Evolutionary conservation across 2,888 invertebrate species (phyloP).

Genomic region (Acrobasis suavella): DNA sequence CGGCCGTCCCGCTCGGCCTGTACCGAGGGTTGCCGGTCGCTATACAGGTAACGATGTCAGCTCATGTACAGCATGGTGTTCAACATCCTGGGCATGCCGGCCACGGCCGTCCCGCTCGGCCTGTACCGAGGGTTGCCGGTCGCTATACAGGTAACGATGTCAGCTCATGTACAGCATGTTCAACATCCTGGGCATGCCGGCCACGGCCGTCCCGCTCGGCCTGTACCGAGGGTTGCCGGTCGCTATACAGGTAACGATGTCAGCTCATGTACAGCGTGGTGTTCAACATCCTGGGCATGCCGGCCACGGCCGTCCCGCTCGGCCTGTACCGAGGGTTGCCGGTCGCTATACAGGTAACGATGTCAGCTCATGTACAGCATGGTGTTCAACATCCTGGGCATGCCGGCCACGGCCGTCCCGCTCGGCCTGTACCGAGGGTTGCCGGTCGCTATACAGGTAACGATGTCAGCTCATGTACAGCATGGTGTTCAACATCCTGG

Average conservation of each 20-base stretch:
- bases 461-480: too few species aligned
- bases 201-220: slow-evolving; percentile 90
- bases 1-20: slow-evolving; percentile 88
- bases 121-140: slow-evolving; percentile 85
- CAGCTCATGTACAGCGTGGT: too few species aligned
- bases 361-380: too few species aligned
- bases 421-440: slow-evolving; percentile 84
- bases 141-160: slow-evolving; percentile 88
- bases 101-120: slow-evolving; percentile 90
- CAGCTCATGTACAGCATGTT: too few species aligned
- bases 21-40: slow-evolving; percentile 86
- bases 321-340: slow-evolving; percentile 86
- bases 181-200: slow-evolving; percentile 89
- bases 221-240: slow-evolving; percentile 85
- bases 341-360: slow-evolving; percentile 87
- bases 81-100: slow-evolving; percentile 89
- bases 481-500: too few species aligned
- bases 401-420: slow-evolving; percentile 91
- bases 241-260: slow-evolving; percentile 87
- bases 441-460: slow-evolving; percentile 89
- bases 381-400: slow-evolving; percentile 84
- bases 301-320: slow-evolving; percentile 89
- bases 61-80: slow-evolving; percentile 85
- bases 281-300: slow-evolving; percentile 87
- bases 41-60: slow-evolving; percentile 84